Evolutionary conservation across 2,797 vertebrate genomes (phyloP), one percentile per base, ranked within the genome.

Genomic region (Enoplosus armatus): DNA sequence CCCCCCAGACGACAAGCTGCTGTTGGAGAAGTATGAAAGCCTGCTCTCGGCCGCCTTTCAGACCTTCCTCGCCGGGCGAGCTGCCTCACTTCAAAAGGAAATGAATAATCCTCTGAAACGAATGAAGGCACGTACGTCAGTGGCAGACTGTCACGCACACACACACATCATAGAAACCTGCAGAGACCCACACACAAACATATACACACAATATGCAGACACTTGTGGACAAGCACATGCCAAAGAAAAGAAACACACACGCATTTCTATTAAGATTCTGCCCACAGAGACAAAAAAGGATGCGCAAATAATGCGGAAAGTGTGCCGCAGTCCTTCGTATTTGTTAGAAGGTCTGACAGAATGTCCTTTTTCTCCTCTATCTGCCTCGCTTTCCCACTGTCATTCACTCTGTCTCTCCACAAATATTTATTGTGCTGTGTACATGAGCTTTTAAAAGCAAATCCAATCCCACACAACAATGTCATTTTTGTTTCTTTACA

Each of bases 61-160:
- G 96, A 99, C 97, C 0, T 99, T 99, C 94, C 98, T 99, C 72
- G 97, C 98, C 78, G 98, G 98, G 92, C 97, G 98, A 96, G 98
- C 98, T 77, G 96, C 98, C 90, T 98, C 97, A 84, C 97, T 99
- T 95, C 98, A 99, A 95, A 95, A 97, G 92, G 98, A 99, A 94
- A 95, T 99, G 96, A 99, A 98, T 95, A 98, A 99, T 95, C 98
- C 98, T 94, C 96, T 99, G 94, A 99, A 99, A 96, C 96, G 92
- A 95, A 99, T 99, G 98, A 99, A 98, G 97, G 98, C 98, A 97
- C 91, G 95, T 96, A 95, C 91, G 85, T 94, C 94, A 92, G 92
- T 87, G 91, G 87, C 90, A 79, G 87, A 82, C 89, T 86, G 78
- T 85, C 87, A 85, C 64, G 56, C 81, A 73, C 83, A 58, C 81